These are phyloP conservation scores for Microtus ochrogaster DNA, from an alignment of 2,113 vertebrate genomes.

Conservation along the genomic window DNA sequence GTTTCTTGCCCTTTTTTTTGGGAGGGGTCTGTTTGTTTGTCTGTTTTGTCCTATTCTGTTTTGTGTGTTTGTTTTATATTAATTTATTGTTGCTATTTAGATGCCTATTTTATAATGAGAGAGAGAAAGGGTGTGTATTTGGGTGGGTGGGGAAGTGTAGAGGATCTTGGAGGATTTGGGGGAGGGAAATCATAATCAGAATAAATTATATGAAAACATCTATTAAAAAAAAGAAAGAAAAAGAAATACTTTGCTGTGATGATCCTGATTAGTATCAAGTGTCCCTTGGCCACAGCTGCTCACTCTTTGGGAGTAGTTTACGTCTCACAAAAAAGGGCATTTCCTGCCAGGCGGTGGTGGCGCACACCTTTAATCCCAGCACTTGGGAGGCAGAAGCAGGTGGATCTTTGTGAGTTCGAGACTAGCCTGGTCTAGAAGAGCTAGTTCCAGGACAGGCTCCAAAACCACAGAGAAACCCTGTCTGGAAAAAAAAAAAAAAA, in stretches of 20 bases:
- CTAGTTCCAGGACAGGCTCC: too few species aligned
- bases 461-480: too few species aligned
- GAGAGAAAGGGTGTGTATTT: not conserved
- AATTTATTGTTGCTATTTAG: not conserved
- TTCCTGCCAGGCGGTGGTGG: too few species aligned
- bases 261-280: not conserved
- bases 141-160: not conserved
- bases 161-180: not conserved
- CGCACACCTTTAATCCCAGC: too few species aligned
- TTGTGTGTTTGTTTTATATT: not conserved
- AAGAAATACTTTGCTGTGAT: not conserved
- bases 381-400: too few species aligned
- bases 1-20: not conserved
- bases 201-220: not conserved
- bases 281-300: not conserved
- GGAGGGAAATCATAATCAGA: not conserved
- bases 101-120: not conserved
- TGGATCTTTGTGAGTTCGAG: too few species aligned
- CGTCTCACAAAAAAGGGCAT: not conserved
- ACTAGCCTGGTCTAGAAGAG: too few species aligned
- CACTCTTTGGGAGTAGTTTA: slow-evolving; percentile 23
- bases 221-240: not conserved
- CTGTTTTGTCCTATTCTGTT: not conserved
- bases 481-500: too few species aligned
- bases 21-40: not conserved